Evolutionary conservation across 2,888 invertebrate species (phyloP).

Genomic region (Ectropis crepuscularia): DNA sequence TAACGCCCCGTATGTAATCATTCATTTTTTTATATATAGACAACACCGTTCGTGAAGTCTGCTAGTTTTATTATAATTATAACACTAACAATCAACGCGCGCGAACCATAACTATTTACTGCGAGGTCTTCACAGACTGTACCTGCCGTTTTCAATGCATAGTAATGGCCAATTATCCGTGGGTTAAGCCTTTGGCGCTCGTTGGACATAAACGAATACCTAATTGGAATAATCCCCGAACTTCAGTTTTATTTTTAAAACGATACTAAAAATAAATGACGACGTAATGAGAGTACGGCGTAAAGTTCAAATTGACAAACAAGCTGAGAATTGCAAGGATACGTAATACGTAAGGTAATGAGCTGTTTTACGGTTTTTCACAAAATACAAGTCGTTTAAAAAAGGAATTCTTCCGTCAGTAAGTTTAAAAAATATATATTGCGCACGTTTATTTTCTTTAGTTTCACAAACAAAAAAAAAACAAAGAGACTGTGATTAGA

Average conservation of each 20-base stretch:
- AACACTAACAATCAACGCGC: background rate
- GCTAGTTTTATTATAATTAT: background rate
- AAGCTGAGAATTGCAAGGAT: too few species aligned
- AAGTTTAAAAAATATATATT: too few species aligned
- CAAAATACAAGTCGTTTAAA: too few species aligned
- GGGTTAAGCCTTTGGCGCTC: slow-evolving; percentile 32
- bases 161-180: slow-evolving; percentile 43
- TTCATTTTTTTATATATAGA: too few species aligned
- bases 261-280: slow-evolving; percentile 31
- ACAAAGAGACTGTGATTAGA: too few species aligned
- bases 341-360: too few species aligned
- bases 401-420: too few species aligned
- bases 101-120: slow-evolving; percentile 4
- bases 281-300: background rate
- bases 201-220: slow-evolving; percentile 39
- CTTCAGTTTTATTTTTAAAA: slow-evolving; percentile 42
- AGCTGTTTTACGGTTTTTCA: too few species aligned
- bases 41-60: too few species aligned
- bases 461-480: too few species aligned
- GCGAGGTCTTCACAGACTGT: background rate
- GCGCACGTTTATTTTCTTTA: too few species aligned
- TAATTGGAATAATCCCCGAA: slow-evolving; percentile 44
- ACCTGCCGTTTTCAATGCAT: slow-evolving; percentile 36
- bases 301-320: background rate
- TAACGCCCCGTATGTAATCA: too few species aligned